Conservation (phyloP, 2,797 vertebrate species). For the Gobio occitaniae region DNA sequence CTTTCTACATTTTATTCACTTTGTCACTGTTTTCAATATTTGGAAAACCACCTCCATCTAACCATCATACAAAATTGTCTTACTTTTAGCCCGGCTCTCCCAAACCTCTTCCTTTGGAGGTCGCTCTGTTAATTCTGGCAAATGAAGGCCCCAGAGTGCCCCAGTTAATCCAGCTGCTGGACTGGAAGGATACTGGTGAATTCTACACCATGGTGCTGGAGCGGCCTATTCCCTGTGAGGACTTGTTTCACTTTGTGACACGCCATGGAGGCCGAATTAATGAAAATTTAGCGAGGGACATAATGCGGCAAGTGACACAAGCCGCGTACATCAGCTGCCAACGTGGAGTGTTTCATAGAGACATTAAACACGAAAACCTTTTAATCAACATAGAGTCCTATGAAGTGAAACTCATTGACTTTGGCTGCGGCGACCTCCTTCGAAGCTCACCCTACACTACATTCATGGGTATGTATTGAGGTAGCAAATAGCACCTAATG, state of each 20-base stretch:
- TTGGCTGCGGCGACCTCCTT: background rate
- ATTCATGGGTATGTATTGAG: background rate
- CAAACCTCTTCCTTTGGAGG: background rate
- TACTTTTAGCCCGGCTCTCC: background rate
- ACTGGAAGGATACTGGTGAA: background rate
- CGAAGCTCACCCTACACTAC: background rate
- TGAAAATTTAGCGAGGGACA: background rate
- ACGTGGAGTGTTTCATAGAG: background rate
- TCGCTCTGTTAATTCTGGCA: background rate
- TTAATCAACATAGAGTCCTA: slow-evolving; percentile 4
- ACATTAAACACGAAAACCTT: slow-evolving; percentile 8
- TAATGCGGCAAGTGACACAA: background rate
- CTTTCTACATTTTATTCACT: too few relatives aligned
- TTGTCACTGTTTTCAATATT: background rate
- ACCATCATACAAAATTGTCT: background rate
- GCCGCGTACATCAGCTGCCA: background rate
- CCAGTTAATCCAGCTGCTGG: background rate
- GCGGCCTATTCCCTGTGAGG: background rate
- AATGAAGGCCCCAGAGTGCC: background rate
- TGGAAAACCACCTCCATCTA: too few relatives aligned
- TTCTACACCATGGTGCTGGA: background rate
- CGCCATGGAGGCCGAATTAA: background rate
- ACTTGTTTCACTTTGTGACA: background rate
- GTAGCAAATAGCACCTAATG: background rate
- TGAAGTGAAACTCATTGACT: slow-evolving; percentile 19